Conservation (phyloP, 2,888 invertebrate species). For the Villa cingulata region DNA sequence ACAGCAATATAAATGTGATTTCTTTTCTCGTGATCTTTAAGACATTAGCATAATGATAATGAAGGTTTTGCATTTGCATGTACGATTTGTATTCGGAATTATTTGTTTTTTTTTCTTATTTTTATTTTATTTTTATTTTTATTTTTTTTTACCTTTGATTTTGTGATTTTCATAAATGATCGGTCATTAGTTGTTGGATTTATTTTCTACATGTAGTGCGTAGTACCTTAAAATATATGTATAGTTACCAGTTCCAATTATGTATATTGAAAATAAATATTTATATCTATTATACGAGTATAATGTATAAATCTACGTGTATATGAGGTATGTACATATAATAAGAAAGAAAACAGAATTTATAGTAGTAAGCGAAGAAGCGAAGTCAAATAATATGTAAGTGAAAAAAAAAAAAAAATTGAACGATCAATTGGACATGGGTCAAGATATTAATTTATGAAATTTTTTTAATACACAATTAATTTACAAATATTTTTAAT, state of each 20-base stretch:
- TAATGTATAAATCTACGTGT: too few species aligned
- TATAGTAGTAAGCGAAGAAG: too few species aligned
- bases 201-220: background rate
- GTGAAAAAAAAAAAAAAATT: background rate
- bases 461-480: slow-evolving; percentile 4
- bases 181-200: slow-evolving; percentile 6
- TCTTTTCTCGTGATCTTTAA: slow-evolving; percentile 2
- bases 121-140: too few species aligned
- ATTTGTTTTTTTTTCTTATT: too few species aligned
- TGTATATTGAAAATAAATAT: too few species aligned
- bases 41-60: background rate
- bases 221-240: too few species aligned
- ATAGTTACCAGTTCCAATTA: too few species aligned
- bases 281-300: too few species aligned
- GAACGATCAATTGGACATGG: slow-evolving; percentile 4
- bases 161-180: slow-evolving; percentile 1
- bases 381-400: too few species aligned
- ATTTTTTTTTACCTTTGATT: too few species aligned
- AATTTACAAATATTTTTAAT: slow-evolving; percentile 6
- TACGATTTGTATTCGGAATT: background rate
- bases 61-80: background rate
- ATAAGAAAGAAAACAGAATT: too few species aligned
- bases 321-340: too few species aligned
- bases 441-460: slow-evolving; percentile 2
- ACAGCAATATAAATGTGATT: slow-evolving; percentile 8